These are phyloP conservation scores for Aldabrachelys gigantea DNA, from an alignment of 2,113 vertebrate genomes.

Conservation along the genomic window DNA sequence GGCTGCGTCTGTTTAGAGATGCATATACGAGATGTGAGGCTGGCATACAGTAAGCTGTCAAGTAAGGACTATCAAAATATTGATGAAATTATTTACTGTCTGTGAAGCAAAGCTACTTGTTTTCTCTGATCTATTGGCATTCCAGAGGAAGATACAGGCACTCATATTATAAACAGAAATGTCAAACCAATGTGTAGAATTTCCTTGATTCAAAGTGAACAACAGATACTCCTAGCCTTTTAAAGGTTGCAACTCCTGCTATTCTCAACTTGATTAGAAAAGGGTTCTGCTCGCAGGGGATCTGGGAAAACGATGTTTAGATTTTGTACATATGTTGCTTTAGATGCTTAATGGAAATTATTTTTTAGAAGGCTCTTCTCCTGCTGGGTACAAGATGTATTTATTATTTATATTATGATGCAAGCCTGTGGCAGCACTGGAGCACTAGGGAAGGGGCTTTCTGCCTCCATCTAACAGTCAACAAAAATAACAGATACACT, in stretches of 20 bases:
- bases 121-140: neutral
- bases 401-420: neutral
- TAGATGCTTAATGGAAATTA: neutral
- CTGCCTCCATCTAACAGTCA: neutral
- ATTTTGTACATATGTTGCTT: neutral
- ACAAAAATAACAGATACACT: neutral
- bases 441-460: neutral
- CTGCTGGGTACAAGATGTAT: neutral
- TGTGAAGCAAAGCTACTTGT: neutral
- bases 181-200: neutral
- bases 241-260: neutral
- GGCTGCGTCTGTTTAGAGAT: neutral
- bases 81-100: neutral
- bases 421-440: neutral
- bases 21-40: neutral
- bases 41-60: accelerated
- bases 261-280: neutral
- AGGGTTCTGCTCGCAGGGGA: neutral
- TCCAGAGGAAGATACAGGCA: neutral
- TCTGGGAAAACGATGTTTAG: neutral
- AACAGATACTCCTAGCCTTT: neutral
- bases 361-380: neutral
- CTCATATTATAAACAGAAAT: neutral
- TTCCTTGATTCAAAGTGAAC: neutral
- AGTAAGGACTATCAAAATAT: neutral